Evolutionary conservation across 2,888 invertebrate genomes (phyloP).

Genomic region (Drosophila gaucha): DNA sequence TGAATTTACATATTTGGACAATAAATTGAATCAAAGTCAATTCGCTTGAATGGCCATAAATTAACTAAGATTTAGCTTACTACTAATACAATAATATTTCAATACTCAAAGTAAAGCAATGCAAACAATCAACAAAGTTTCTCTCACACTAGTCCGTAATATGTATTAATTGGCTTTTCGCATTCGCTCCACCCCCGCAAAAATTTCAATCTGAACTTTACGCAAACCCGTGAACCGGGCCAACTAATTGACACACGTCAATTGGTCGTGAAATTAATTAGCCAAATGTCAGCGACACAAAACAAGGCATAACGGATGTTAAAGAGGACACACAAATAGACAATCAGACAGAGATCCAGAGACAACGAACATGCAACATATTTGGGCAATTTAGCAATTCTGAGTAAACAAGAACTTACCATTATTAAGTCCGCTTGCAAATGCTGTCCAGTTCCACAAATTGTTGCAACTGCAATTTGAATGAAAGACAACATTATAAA

Average conservation of each 20-base stretch:
- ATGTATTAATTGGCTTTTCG: slow-evolving; percentile 23
- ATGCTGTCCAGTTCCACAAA: slow-evolving; percentile 36
- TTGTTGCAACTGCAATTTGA: slow-evolving; percentile 44
- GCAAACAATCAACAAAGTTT: slow-evolving; percentile 8
- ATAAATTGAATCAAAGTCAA: slow-evolving; percentile 29
- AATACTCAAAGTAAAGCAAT: too few species aligned
- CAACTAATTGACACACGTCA: slow-evolving; percentile 66
- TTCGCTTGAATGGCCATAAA: not conserved
- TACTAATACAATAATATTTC: slow-evolving; percentile 8
- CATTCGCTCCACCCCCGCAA: not conserved
- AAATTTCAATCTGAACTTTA: slow-evolving; percentile 6
- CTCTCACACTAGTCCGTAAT: not conserved
- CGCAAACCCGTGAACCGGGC: not conserved
- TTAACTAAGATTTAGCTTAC: slow-evolving; percentile 11
- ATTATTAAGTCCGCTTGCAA: slow-evolving; percentile 55
- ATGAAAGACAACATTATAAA: slow-evolving; percentile 1
- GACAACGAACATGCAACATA: slow-evolving; percentile 7
- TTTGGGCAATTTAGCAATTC: not conserved
- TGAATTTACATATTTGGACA: slow-evolving; percentile 31
- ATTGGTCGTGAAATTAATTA: slow-evolving; percentile 55
- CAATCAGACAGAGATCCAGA: not conserved
- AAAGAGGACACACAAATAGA: not conserved
- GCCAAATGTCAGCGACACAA: slow-evolving; percentile 14
- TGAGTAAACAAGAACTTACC: slow-evolving; percentile 49
- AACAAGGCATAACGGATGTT: slow-evolving; percentile 9